phyloP scores from a whole-genome alignment of 2,888 invertebrate genomes.

The Pinctada fucata region DNA sequence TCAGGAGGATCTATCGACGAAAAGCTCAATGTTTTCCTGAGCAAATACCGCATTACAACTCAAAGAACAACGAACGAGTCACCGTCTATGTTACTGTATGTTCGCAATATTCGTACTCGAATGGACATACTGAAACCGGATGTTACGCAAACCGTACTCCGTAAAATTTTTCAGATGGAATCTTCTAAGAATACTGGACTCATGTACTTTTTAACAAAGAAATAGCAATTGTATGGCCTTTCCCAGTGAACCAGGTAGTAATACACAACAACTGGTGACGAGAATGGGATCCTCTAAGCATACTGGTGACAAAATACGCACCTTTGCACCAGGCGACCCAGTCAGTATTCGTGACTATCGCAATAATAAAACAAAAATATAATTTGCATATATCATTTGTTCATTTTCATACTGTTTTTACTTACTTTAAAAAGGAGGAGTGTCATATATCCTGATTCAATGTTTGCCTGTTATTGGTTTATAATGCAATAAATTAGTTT shows the following conservation, averaged over 20 bases:
- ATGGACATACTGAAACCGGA: constrained; percentile 24
- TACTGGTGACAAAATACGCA: constrained; percentile 10
- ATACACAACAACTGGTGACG: too few species aligned
- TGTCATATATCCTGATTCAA: not conserved
- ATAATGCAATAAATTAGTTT: too few species aligned
- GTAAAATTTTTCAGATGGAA: not conserved
- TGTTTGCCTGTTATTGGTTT: not conserved
- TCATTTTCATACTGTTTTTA: not conserved
- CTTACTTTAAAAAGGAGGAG: not conserved
- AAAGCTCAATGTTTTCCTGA: constrained; percentile 16
- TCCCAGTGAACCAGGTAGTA: too few species aligned
- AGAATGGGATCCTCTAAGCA: not conserved
- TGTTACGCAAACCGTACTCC: not conserved
- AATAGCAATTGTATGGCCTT: too few species aligned
- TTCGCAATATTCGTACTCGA: constrained; percentile 12
- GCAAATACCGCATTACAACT: constrained; percentile 19
- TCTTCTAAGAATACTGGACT: not conserved
- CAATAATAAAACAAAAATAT: constrained; percentile 10
- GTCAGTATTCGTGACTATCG: constrained; percentile 36
- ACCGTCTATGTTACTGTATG: constrained; percentile 20
- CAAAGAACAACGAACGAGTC: constrained; percentile 26
- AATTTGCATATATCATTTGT: not conserved
- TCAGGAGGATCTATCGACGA: constrained; percentile 1
- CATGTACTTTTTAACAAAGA: too few species aligned
- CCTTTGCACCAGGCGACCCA: constrained; percentile 14